Conservation (phyloP, 1,140 invertebrate species). For the Tyrophagus putrescentiae region DNA sequence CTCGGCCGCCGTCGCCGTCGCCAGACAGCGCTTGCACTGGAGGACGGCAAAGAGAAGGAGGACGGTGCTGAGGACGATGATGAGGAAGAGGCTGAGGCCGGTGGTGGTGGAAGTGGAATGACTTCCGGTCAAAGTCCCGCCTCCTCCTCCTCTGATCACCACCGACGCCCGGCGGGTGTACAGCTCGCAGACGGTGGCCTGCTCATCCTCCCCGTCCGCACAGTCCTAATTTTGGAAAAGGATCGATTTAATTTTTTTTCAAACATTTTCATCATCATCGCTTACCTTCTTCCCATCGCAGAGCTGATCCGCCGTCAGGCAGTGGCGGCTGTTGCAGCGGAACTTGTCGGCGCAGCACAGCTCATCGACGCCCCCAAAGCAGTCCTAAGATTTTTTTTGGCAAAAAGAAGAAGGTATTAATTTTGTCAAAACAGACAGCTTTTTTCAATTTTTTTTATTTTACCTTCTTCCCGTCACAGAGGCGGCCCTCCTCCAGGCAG, state of each 20-base stretch:
- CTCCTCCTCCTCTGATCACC: too few relatives aligned
- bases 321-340: constrained; percentile 26
- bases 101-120: not conserved
- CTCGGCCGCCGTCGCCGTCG: not conserved
- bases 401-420: too few relatives aligned
- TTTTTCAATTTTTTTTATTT: too few relatives aligned
- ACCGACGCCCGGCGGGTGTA: not conserved
- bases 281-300: constrained; percentile 72
- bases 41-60: constrained; percentile 7
- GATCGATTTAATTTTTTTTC: too few relatives aligned
- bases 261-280: too few relatives aligned
- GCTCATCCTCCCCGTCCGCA: constrained; percentile 80
- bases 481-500: constrained; percentile 79
- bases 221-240: too few relatives aligned
- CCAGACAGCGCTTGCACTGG: not conserved
- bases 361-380: constrained; percentile 84
- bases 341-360: constrained; percentile 38
- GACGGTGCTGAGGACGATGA: not conserved
- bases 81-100: not conserved
- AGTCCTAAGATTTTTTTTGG: too few relatives aligned
- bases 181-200: constrained; percentile 34
- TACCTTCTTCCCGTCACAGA: constrained; percentile 89
- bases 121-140: too few relatives aligned
- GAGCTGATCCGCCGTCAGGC: constrained; percentile 42
- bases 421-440: too few relatives aligned